phyloP scores from a whole-genome alignment of 1,140 invertebrate species.

The Colletes gigas region DNA sequence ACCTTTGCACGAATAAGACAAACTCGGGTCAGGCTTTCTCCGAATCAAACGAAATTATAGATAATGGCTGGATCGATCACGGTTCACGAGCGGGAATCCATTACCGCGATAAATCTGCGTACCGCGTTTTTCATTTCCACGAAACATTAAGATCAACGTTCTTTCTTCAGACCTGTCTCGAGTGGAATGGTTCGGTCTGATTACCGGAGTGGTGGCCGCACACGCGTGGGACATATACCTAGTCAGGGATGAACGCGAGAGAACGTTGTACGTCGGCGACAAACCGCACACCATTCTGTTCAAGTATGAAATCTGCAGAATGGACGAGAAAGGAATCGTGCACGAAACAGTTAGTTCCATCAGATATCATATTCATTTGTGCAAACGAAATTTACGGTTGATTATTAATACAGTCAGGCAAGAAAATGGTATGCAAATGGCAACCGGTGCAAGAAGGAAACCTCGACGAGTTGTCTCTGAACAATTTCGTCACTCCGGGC shows the following conservation, averaged over 20 bases:
- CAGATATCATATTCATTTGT: not conserved
- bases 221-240: conserved; percentile 57
- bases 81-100: not conserved
- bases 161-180: conserved; percentile 55
- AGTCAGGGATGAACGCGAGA: conserved; percentile 43
- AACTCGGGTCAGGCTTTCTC: conserved; percentile 21
- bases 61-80: conserved; percentile 27
- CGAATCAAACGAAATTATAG: conserved; percentile 38
- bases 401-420: conserved; percentile 35
- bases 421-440: conserved; percentile 56
- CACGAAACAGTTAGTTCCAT: conserved; percentile 52
- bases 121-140: not conserved
- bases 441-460: conserved; percentile 44
- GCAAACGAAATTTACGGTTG: conserved; percentile 10
- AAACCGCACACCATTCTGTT: conserved; percentile 63
- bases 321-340: conserved; percentile 58
- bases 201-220: conserved; percentile 62
- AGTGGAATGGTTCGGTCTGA: conserved; percentile 70
- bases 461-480: conserved; percentile 61
- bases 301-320: conserved; percentile 69
- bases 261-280: conserved; percentile 52
- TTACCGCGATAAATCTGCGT: not conserved
- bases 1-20: conserved; percentile 13
- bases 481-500: conserved; percentile 20
- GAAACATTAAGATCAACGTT: not conserved